Base-by-base conservation (phyloP, 1,140 invertebrate species). In the Stenopsyche tienmushanensis region DNA sequence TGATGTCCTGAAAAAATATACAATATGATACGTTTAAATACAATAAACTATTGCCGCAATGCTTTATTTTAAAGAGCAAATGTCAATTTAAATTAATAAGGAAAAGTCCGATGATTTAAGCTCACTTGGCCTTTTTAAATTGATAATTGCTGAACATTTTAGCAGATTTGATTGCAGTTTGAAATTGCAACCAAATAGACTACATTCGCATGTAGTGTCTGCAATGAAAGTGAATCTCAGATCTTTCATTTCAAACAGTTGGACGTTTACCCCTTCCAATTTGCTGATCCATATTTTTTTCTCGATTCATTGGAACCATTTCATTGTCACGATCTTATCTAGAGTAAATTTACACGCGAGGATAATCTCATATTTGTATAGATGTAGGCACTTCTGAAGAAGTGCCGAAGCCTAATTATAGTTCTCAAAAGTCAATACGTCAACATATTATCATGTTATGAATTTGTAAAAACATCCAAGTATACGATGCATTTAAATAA, bases 1-100 rank as follows among this genome's bases (percentile, higher is more conserved):
- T 13, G 68, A 66, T 26, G 65, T 66, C 68, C 68, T 70, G 68
- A 18, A 66, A 60, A 18, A 62, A 62, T 17, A 50, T 65, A 65
- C 17, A 34, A 55, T 65, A 58, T 15, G 8, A 17, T 62, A 2
- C n/a, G n/a, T n/a, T n/a, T n/a, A n/a, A n/a, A 49, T 29, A 29
- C 24, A 34, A 15, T 26, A 29, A 29, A n/a, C 13, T 24, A 21
- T 21, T 50, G 18, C 18, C 3, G 3, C 41, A 44, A 3, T 3
- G 18, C n/a, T 13, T 3, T 3, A 44, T 44, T 44, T 15, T 15
- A 20, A 54, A 54, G 13, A 54, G 29, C 44, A 47, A 47, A n/a
- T n/a, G n/a, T n/a, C n/a, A n/a, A n/a, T n/a, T n/a, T 57, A 20
- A 42, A 42, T 20, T 3, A 7, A 42, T 18, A 21, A 9, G 34